Percentiles rank a stretch among this genome's conserved stretches.
phyloP scores from a whole-genome alignment of 2,113 vertebrate genomes.

The Tachuris rubrigastra region DNA sequence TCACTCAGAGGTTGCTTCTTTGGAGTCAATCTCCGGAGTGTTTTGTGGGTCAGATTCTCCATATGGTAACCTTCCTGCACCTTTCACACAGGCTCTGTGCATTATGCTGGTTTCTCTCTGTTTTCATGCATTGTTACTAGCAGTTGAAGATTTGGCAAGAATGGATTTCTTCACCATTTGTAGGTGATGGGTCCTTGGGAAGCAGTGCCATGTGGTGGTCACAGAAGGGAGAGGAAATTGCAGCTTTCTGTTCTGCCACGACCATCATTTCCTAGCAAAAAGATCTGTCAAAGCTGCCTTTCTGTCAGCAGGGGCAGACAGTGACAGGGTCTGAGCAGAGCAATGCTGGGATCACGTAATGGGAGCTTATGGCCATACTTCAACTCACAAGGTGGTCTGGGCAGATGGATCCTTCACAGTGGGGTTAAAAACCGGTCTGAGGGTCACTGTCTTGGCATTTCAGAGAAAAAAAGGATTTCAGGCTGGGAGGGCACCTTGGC shows the following conservation, averaged over 20 bases:
- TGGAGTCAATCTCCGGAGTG: not conserved
- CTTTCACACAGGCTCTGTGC: not conserved
- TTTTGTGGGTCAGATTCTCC: not conserved
- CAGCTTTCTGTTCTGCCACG: not conserved
- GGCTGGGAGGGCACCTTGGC: not conserved
- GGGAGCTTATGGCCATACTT: not conserved
- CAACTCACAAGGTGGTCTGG: not conserved
- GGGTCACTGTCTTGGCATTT: not conserved
- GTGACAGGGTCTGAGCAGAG: not conserved
- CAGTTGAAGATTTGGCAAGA: not conserved
- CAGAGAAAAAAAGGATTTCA: not conserved
- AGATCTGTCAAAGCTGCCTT: not conserved
- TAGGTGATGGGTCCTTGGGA: not conserved
- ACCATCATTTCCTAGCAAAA: not conserved
- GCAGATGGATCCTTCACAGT: not conserved
- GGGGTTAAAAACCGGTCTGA: not conserved
- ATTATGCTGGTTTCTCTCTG: not conserved
- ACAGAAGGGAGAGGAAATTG: not conserved
- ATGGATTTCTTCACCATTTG: not conserved
- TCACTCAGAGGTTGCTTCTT: not conserved
- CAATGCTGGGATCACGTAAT: accelerated
- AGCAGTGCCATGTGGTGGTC: not conserved
- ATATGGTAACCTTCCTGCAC: not conserved
- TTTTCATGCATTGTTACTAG: not conserved
- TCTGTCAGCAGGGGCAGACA: not conserved